Evolutionary conservation across 2,797 vertebrate species (phyloP).

Genomic region (Tangara arthus): DNA sequence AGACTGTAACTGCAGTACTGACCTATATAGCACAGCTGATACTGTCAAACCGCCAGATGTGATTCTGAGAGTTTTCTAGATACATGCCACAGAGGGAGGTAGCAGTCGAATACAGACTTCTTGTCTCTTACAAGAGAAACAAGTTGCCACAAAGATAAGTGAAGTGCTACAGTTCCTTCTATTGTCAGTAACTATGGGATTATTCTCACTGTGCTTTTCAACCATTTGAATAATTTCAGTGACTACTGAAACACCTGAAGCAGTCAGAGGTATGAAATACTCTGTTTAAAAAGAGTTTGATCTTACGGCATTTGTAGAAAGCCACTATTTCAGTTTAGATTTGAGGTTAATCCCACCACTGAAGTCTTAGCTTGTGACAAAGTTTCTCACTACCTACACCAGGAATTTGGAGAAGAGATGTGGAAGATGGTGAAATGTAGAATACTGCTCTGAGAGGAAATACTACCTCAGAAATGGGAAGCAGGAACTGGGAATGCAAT

Average conservation of each 20-base stretch:
- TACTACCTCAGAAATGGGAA: background rate
- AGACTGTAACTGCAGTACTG: background rate
- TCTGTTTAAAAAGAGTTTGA: background rate
- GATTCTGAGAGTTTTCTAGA: background rate
- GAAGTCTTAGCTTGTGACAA: background rate
- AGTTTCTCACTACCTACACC: background rate
- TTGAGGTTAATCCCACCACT: background rate
- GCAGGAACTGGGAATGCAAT: background rate
- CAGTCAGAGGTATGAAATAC: background rate
- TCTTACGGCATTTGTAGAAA: background rate
- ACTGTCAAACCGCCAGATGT: background rate
- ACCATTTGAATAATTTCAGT: background rate
- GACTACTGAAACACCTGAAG: background rate
- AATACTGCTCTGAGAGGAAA: background rate
- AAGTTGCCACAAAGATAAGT: background rate
- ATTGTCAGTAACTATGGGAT: fast-evolving
- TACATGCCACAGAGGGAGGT: too few relatives aligned
- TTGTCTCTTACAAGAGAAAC: background rate
- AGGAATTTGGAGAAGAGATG: background rate
- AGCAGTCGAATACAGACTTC: fast-evolving
- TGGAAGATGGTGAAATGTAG: background rate
- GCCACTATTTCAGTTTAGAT: background rate
- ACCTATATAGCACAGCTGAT: background rate
- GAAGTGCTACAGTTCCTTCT: background rate
- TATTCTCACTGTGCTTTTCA: background rate